Evolutionary conservation across 2,113 vertebrate species (phyloP).

Genomic region (Lagopus leucura): DNA sequence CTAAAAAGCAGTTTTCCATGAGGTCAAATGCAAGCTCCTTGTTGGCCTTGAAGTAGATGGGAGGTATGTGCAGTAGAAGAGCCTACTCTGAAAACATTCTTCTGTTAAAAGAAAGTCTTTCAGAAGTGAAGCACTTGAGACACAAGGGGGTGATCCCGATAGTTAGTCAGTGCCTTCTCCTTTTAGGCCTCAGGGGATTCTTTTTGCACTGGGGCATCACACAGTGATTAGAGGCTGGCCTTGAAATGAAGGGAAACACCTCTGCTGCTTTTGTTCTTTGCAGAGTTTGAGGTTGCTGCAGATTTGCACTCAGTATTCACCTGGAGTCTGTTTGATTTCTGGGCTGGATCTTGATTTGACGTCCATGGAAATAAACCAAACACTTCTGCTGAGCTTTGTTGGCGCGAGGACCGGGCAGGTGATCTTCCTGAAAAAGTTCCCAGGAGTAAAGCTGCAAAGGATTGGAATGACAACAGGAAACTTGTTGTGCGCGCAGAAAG

Average conservation of each 20-base stretch:
- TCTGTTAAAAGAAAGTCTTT: neutral
- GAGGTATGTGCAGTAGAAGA: neutral
- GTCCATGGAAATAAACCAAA: neutral
- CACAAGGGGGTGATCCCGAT: fast-evolving
- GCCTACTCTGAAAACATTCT: neutral
- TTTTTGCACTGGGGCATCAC: neutral
- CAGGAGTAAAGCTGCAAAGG: neutral
- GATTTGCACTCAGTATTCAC: neutral
- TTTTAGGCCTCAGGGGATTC: neutral
- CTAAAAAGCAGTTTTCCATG: neutral
- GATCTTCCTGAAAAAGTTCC: neutral
- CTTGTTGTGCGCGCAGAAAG: neutral
- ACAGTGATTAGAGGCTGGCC: neutral
- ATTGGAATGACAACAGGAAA: neutral
- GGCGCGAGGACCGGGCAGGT: neutral
- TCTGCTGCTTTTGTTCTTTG: neutral
- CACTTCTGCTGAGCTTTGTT: neutral
- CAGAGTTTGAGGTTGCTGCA: neutral
- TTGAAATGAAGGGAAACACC: neutral
- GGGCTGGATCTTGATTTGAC: neutral
- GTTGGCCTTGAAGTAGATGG: neutral
- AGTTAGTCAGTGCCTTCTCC: neutral
- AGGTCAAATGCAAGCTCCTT: neutral
- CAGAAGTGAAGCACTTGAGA: neutral
- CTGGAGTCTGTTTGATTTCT: constrained; percentile 3